A percentile compares a stretch with the other conserved stretches of the same genome.
These are phyloP conservation scores for Clarias macrocephalus DNA, from an alignment of 2,113 vertebrate genomes.

Conservation along the genomic window DNA sequence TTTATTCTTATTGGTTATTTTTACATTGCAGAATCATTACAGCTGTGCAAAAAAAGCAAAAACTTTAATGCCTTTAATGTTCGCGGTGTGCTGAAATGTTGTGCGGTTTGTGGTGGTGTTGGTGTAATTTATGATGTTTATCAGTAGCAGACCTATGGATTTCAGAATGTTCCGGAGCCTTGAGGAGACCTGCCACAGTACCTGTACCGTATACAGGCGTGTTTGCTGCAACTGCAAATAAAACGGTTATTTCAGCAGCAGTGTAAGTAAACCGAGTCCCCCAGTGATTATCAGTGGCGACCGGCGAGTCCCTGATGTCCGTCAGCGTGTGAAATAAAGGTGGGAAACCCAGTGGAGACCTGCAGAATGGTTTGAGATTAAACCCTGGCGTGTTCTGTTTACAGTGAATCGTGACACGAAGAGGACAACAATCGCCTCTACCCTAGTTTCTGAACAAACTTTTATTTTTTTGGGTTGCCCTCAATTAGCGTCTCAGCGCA, in stretches of 20 bases:
- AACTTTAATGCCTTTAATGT: too few species aligned
- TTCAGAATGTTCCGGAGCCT: background rate
- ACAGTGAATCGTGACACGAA: constrained; percentile 11
- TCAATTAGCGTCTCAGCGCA: constrained; percentile 47
- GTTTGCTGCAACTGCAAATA: background rate
- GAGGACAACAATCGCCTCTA: constrained; percentile 49
- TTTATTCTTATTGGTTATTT: too few species aligned
- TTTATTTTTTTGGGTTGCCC: constrained; percentile 53
- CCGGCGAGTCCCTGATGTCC: background rate
- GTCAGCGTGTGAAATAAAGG: background rate
- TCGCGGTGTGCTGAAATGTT: too few species aligned
- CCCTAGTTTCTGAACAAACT: constrained; percentile 52
- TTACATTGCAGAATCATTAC: too few species aligned
- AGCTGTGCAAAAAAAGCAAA: too few species aligned
- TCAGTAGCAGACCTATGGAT: too few species aligned
- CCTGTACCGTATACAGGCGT: background rate
- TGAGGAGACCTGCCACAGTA: background rate
- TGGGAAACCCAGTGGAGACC: background rate
- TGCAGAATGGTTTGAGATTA: background rate
- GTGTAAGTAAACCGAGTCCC: background rate
- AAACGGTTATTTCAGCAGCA: background rate
- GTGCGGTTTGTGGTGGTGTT: too few species aligned
- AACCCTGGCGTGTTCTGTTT: constrained; percentile 19
- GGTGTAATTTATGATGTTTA: too few species aligned
- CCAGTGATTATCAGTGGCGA: background rate